Percentiles rank a stretch among this genome's conserved stretches.
These are phyloP conservation scores for Nephila pilipes DNA, from an alignment of 1,140 invertebrate genomes.

Conservation along the genomic window DNA sequence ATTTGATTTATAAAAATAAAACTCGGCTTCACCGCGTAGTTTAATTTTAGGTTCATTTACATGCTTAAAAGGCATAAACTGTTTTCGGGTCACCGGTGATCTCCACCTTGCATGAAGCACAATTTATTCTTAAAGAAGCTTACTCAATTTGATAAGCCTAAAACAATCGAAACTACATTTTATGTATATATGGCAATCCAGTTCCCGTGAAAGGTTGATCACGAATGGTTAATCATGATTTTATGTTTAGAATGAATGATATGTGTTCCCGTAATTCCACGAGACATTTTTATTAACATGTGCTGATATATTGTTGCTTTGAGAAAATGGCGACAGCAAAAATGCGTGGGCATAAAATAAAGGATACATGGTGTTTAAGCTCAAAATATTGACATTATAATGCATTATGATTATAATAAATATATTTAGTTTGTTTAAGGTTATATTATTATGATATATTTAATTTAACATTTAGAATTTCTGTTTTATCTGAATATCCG, in stretches of 20 bases:
- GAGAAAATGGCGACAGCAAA: no score
- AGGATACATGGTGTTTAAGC: no score
- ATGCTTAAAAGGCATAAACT: not conserved
- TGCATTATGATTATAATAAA: no score
- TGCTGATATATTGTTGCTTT: no score
- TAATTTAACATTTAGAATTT: no score
- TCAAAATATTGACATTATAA: no score
- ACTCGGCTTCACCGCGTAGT: not conserved
- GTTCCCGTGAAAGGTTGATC: not conserved
- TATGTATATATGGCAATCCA: not conserved
- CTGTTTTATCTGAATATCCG: no score
- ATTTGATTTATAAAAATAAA: not conserved
- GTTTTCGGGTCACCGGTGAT: not conserved
- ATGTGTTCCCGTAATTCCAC: not conserved
- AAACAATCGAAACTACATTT: constrained; percentile 47
- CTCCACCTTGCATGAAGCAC: not conserved
- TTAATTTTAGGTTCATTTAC: not conserved
- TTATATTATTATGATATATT: no score
- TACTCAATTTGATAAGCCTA: not conserved
- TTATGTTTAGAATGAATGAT: not conserved
- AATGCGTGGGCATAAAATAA: no score
- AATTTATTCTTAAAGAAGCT: not conserved
- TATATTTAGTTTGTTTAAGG: no score
- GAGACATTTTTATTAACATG: not conserved
- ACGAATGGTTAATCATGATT: constrained; percentile 10